Conservation (phyloP, 2,113 vertebrate species). For the Phoenicopterus ruber region DNA sequence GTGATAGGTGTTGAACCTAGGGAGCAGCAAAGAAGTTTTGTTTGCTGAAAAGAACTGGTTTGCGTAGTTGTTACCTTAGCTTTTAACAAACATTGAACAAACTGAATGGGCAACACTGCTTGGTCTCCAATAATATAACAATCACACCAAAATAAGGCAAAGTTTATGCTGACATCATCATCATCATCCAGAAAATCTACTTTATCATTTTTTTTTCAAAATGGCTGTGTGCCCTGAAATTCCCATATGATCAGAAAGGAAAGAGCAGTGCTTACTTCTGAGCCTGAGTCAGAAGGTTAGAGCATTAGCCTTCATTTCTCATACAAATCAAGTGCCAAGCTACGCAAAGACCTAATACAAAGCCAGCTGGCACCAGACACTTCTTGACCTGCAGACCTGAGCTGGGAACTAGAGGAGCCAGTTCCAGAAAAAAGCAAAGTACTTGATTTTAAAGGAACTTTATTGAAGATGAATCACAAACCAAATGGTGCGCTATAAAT, state of each 20-base stretch:
- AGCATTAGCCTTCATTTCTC: background rate
- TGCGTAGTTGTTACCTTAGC: background rate
- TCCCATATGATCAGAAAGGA: background rate
- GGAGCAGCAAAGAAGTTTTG: background rate
- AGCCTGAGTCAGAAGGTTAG: background rate
- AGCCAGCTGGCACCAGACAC: background rate
- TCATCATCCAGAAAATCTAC: background rate
- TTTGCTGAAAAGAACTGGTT: background rate
- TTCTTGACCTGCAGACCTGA: background rate
- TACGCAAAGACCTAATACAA: background rate
- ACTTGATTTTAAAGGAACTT: background rate
- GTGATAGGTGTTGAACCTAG: background rate
- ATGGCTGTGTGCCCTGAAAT: background rate
- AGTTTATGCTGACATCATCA: background rate
- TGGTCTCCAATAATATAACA: background rate
- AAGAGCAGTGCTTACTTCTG: background rate
- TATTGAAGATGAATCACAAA: background rate
- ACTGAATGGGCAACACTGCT: background rate
- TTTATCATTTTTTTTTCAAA: background rate
- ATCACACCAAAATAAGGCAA: background rate
- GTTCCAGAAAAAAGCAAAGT: background rate
- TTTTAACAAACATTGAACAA: background rate
- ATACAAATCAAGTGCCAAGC: background rate
- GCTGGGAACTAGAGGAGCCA: background rate
- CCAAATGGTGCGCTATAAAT: background rate